Conservation (phyloP, 2,888 invertebrate species). For the Brachypterus glaber region DNA sequence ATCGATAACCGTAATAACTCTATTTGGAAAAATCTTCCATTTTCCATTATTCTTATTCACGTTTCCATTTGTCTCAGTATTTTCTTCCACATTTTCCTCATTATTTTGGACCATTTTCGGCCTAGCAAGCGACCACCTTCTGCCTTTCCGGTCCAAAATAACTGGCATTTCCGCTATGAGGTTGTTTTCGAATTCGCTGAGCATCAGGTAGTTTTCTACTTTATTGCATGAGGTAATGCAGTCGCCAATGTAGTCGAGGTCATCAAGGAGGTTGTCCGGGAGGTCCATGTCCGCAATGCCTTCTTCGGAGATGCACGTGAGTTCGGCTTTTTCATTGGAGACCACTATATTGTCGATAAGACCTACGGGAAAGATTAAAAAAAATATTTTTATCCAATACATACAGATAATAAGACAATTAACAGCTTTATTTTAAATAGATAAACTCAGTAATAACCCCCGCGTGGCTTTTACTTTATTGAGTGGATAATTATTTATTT, state of each 20-base stretch:
- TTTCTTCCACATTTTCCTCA: slow-evolving; percentile 42
- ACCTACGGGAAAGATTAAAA: too few relatives aligned
- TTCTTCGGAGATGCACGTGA: slow-evolving; percentile 79
- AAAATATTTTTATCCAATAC: too few relatives aligned
- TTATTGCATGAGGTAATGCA: slow-evolving; percentile 80
- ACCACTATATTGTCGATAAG: slow-evolving; percentile 43
- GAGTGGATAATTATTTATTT: too few relatives aligned
- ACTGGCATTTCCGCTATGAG: slow-evolving; percentile 69
- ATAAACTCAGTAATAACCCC: too few relatives aligned
- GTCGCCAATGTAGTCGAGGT: slow-evolving; percentile 70
- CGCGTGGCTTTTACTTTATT: too few relatives aligned
- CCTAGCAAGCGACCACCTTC: slow-evolving; percentile 63
- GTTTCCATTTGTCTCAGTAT: too few relatives aligned
- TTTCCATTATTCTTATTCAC: slow-evolving; percentile 34
- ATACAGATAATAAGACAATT: too few relatives aligned
- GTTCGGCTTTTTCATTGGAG: slow-evolving; percentile 55
- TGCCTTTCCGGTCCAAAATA: slow-evolving; percentile 59
- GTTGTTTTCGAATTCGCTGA: slow-evolving; percentile 79
- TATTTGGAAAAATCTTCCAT: slow-evolving; percentile 44
- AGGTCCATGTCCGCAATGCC: slow-evolving; percentile 69
- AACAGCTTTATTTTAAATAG: too few relatives aligned
- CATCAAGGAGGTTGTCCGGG: slow-evolving; percentile 69
- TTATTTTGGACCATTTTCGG: slow-evolving; percentile 42
- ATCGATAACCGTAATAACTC: slow-evolving; percentile 70
- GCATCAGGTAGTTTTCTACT: slow-evolving; percentile 77